Percentiles rank a stretch among this genome's conserved stretches.
phyloP scores from a whole-genome alignment of 2,113 vertebrate genomes.

The Grammomys dolichurus region DNA sequence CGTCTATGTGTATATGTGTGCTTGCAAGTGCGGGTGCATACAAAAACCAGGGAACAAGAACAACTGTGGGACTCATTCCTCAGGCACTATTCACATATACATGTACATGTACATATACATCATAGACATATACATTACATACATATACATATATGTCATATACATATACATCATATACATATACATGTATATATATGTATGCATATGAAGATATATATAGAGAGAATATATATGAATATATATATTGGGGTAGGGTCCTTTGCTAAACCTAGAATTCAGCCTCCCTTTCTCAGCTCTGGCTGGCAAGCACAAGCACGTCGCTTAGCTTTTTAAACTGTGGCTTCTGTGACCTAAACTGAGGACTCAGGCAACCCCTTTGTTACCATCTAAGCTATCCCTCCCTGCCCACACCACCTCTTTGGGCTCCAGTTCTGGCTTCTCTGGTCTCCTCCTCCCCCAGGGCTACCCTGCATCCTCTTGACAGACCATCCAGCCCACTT shows the following conservation, averaged over 20 bases:
- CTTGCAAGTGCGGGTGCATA: background rate
- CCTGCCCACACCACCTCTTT: background rate
- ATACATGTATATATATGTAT: background rate
- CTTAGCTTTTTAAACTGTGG: background rate
- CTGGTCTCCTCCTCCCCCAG: background rate
- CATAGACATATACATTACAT: too few species aligned
- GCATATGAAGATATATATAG: accelerated
- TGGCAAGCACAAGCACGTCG: background rate
- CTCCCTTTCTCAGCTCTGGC: background rate
- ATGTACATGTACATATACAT: too few species aligned
- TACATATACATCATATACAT: background rate
- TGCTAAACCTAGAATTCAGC: background rate
- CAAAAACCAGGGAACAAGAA: background rate
- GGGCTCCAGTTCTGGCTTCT: background rate
- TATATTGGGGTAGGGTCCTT: background rate
- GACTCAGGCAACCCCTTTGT: background rate
- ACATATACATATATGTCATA: too few species aligned
- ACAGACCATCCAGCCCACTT: background rate
- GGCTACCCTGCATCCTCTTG: background rate
- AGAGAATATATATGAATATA: too few species aligned
- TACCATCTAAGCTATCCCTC: background rate
- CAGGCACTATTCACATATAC: background rate
- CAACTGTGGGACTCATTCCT: background rate
- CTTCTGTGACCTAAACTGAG: background rate
- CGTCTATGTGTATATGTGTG: background rate